Base-by-base conservation (phyloP, 2,888 invertebrate genomes). In the Diplolepis rosae region DNA sequence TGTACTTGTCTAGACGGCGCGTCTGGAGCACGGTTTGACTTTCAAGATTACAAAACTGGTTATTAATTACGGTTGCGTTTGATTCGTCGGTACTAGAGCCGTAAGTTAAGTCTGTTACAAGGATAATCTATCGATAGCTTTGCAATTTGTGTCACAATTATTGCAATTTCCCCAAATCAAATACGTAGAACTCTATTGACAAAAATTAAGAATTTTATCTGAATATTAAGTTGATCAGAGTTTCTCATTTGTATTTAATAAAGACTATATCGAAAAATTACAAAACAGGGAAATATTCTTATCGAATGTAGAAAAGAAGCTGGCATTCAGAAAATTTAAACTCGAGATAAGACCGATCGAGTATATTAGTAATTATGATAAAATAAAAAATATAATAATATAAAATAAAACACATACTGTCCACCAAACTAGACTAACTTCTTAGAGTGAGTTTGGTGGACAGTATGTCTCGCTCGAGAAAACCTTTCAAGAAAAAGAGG, bases 101-200 rank as follows among this genome's bases (percentile, higher is more conserved):
- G 61, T 61, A 61, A 39, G 39, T 61, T 61, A 61, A 61, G 39
- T 61, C 61, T 39, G 24, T 61, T 27, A 39, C 39, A 61, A 61
- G n/a, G 61, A 24, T 61, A 61, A 61, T 39, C 61, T 39, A 61
- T 61, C 24, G 61, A 61, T 61, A 15, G 13, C 35, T 61, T 35
- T 39, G 61, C 61, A 39, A 27, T 61, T 39, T 39, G 7, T 61
- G 61, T 39, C 61, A 13, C 5, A 24, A 35, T 35, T 15, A 11
- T 24, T 61, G 13, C 13, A 28, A 3, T 27, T 52, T 28, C n/a
- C 28, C 52, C n/a, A 18, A 22, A 45, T 22, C 18, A 9, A 45
- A 18, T 45, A 45, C 45, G 45, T 52, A 28, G 27, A 5, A 6
- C 7, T 28, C 13, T 39, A 13, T 35, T 39, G n/a, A 27, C 35